A percentile compares a stretch with the other conserved stretches of the same genome.
Evolutionary conservation across 2,888 invertebrate species (phyloP).

Genomic region (Andrena marginata): DNA sequence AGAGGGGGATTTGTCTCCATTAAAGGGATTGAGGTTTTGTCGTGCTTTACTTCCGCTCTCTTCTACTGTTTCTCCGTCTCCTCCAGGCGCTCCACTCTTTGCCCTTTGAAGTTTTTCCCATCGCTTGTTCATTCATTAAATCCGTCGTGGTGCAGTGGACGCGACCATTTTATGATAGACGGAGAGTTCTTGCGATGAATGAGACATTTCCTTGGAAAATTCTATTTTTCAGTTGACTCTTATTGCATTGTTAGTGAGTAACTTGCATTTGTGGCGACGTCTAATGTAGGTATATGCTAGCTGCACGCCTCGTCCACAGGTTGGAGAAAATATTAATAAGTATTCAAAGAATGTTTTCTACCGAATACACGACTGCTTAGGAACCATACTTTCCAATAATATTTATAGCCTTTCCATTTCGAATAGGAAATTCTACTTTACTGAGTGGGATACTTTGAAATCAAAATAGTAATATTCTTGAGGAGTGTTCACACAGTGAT

Average conservation of each 20-base stretch:
- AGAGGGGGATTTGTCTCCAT: constrained; percentile 83
- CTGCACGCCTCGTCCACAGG: too few species aligned
- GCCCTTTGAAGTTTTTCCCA: constrained; percentile 52
- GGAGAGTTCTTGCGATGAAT: constrained; percentile 23
- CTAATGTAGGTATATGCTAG: too few species aligned
- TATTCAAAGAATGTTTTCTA: too few species aligned
- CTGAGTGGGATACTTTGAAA: too few species aligned
- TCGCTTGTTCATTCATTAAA: constrained; percentile 60
- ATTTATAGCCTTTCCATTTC: too few species aligned
- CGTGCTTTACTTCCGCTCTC: constrained; percentile 80
- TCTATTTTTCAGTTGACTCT: constrained; percentile 20
- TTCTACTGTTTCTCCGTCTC: constrained; percentile 50
- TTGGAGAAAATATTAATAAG: too few species aligned
- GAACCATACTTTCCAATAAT: too few species aligned
- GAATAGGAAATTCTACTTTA: too few species aligned
- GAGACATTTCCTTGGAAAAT: constrained; percentile 43
- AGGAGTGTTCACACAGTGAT: too few species aligned
- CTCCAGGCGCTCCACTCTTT: constrained; percentile 37
- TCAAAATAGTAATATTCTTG: too few species aligned
- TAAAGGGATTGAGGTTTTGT: constrained; percentile 84
- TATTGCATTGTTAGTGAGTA: constrained; percentile 1
- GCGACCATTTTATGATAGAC: constrained; percentile 7
- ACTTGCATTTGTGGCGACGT: not conserved
- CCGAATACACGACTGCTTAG: too few species aligned
- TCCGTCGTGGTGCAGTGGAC: constrained; percentile 35